Evolutionary conservation across 2,113 vertebrate genomes (phyloP).

Genomic region (Climacteris rufus): DNA sequence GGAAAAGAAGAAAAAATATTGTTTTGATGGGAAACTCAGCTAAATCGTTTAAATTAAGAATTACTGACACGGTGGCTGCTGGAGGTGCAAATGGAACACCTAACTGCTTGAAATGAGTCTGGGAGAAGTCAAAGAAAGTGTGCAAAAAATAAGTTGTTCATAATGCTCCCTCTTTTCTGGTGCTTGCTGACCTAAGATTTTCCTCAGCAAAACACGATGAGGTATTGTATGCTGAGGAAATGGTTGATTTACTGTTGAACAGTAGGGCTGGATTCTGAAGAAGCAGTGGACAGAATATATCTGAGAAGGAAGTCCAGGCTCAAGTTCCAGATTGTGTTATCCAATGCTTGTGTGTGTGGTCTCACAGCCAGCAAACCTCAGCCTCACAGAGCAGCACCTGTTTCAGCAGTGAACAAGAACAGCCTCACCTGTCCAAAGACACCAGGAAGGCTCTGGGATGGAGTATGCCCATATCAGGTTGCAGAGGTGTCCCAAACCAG

Average conservation of each 20-base stretch:
- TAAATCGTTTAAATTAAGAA: conserved; percentile 58
- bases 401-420: background rate
- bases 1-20: conserved; percentile 15
- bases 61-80: conserved; percentile 31
- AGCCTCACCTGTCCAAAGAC: background rate
- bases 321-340: background rate
- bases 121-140: conserved; percentile 1
- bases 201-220: background rate
- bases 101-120: background rate
- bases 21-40: conserved; percentile 32
- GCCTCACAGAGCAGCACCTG: background rate
- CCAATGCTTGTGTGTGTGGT: background rate
- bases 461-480: background rate
- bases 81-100: conserved; percentile 30
- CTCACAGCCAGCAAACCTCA: background rate
- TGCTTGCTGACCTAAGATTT: background rate
- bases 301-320: background rate
- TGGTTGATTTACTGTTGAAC: background rate
- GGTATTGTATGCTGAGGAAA: background rate
- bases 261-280: background rate
- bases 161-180: background rate
- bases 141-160: background rate
- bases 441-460: background rate
- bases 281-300: background rate
- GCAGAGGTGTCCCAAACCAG: background rate